phyloP scores from a whole-genome alignment of 2,797 vertebrate genomes.

The Bucorvus abyssinicus region DNA sequence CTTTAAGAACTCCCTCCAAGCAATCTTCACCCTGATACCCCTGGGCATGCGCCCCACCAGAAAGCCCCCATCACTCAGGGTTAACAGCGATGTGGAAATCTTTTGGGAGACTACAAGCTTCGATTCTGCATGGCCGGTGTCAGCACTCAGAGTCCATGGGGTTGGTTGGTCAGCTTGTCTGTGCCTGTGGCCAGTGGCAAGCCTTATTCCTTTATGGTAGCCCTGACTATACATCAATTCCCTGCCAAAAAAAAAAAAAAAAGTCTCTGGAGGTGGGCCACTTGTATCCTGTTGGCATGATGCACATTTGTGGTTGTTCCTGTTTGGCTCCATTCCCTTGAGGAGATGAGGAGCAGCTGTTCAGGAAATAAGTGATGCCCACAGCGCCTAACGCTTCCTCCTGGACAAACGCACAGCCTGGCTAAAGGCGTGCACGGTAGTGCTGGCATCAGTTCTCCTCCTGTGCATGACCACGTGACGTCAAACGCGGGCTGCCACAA shows the following conservation, averaged over 20 bases:
- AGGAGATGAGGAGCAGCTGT: not conserved
- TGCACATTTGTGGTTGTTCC: not conserved
- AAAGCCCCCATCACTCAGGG: not conserved
- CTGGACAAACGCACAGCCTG: not conserved
- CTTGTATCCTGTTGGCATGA: slow-evolving; percentile 1
- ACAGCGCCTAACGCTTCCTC: not conserved
- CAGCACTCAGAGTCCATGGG: not conserved
- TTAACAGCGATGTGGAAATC: not conserved
- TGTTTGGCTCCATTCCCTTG: slow-evolving; percentile 1
- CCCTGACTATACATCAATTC: not conserved
- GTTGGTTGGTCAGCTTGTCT: not conserved
- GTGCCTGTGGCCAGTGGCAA: accelerated
- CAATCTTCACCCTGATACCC: not conserved
- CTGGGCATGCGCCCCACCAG: not conserved
- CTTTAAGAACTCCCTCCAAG: not conserved
- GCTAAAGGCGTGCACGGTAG: not conserved
- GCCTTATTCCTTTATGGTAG: not conserved
- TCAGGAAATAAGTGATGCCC: not conserved
- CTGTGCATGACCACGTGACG: not conserved
- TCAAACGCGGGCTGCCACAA: not conserved
- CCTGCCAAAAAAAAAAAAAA: not conserved
- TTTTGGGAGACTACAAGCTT: not conserved
- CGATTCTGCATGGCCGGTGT: not conserved
- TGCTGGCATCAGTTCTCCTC: not conserved
- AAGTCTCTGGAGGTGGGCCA: not conserved